Percentiles rank a stretch among this genome's conserved stretches.
Evolutionary conservation across 2,113 vertebrate genomes (phyloP).

Genomic region (Apodemus speciosus): DNA sequence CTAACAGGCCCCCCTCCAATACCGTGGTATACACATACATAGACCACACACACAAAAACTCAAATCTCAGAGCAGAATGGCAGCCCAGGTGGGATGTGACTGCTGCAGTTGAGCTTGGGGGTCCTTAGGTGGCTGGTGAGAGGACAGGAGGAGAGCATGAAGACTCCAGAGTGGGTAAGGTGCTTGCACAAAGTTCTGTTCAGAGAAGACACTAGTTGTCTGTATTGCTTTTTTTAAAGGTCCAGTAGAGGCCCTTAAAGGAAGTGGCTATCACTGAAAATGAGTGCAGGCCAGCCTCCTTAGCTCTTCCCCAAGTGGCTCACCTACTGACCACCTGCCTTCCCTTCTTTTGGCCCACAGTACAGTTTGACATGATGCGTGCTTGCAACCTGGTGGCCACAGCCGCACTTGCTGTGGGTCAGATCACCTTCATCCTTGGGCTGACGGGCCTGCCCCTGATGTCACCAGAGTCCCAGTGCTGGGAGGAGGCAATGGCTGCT

Average conservation of each 20-base stretch:
- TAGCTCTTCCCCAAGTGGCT: background rate
- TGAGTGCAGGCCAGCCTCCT: background rate
- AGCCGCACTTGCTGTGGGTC: constrained; percentile 92
- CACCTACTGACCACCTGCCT: background rate
- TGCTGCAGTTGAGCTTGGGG: background rate
- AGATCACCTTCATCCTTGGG: constrained; percentile 95
- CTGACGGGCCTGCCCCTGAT: constrained; percentile 91
- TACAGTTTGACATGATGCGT: constrained; percentile 99
- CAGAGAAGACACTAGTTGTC: background rate
- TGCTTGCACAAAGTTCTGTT: background rate
- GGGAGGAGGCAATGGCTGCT: constrained; percentile 98
- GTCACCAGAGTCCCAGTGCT: constrained; percentile 96
- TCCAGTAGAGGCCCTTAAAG: background rate
- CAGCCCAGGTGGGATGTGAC: too few relatives aligned
- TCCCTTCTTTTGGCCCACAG: constrained; percentile 79
- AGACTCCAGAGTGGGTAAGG: background rate
- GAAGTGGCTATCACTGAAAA: background rate
- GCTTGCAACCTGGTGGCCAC: constrained; percentile 98
- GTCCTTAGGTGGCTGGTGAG: background rate
- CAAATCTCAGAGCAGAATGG: background rate
- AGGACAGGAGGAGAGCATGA: background rate
- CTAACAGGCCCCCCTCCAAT: background rate
- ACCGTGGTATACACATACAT: background rate
- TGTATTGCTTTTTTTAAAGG: background rate
- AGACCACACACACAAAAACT: background rate